Base-by-base conservation (phyloP, 2,113 vertebrate species). In the Gila orcuttii region DNA sequence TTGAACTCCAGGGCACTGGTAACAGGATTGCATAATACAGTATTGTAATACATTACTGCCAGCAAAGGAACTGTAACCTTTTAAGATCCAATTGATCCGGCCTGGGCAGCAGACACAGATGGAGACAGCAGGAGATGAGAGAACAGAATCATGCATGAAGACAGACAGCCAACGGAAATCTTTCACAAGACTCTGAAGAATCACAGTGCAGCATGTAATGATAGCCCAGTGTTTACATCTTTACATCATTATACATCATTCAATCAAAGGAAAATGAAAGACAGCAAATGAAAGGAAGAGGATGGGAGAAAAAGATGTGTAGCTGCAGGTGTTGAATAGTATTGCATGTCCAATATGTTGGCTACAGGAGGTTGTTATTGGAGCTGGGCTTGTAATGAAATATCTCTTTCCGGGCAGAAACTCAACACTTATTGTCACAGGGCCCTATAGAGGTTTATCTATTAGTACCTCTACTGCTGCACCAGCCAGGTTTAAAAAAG, bases 21-120 rank as follows among this genome's bases (percentile, higher is more conserved):
- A 64, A 80, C 25, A 80, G 8, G 36, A 25, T 28, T 64, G n/a
- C 78, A 19, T 80, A 47, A 80, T 45, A 80, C 57, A n/a, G 17
- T 78, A 75, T 57, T 36, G 57, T 23, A 62, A 60, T 79, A 42
- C 57, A 62, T 42, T 33, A 39, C 42, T 5, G 12, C 69, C 39
- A 82, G 28, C 33, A 69, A 85, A 25, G n/a, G 45, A 81, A 47
- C 59, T 33, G 62, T 50, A 80, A 42, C 88, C 78, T 87, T 87
- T 85, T 82, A 85, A 83, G 62, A 83, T 66, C 55, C 15, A 21
- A 89, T 87, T 78, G 73, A 89, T 89, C n/a, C 0, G 39, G 78
- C 21, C 59, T 73, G 84, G 23, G 52, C 75, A 83, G 84, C 31
- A 83, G 82, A 69, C 39, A 36, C 50, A 79, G 64, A 68, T 13